Percentiles rank a stretch among this genome's conserved stretches.
phyloP scores from a whole-genome alignment of 2,888 invertebrate genomes.

The Pristionchus fissidentatus region DNA sequence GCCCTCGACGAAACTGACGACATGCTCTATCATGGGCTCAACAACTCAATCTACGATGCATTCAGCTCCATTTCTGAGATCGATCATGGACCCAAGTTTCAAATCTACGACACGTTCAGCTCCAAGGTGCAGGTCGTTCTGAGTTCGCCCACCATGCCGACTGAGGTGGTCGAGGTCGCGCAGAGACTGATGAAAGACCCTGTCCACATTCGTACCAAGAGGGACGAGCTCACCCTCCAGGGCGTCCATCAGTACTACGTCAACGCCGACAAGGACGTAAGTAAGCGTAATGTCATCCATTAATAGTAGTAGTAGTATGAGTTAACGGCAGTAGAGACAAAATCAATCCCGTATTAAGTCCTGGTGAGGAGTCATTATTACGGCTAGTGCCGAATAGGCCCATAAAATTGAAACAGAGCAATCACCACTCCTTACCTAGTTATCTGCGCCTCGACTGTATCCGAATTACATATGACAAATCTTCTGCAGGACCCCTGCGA shows the following conservation, averaged over 20 bases:
- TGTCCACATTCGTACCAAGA: constrained; percentile 95
- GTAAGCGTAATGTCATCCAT: constrained; percentile 2
- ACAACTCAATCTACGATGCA: constrained; percentile 99
- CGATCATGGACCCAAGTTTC: too few relatives aligned
- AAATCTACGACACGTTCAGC: too few relatives aligned
- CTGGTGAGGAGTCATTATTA: too few relatives aligned
- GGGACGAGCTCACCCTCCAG: constrained; percentile 87
- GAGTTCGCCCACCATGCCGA: constrained; percentile 98
- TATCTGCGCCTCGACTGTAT: too few relatives aligned
- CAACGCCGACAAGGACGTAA: constrained; percentile 88
- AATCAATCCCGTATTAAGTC: too few relatives aligned
- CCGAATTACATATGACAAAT: too few relatives aligned
- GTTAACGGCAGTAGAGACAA: too few relatives aligned
- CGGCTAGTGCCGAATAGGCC: too few relatives aligned
- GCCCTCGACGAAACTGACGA: constrained; percentile 99
- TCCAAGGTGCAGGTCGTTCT: constrained; percentile 96
- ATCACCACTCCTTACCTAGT: too few relatives aligned
- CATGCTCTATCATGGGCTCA: constrained; percentile 99
- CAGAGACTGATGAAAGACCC: constrained; percentile 97
- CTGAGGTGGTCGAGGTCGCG: constrained; percentile 96
- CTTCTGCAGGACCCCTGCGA: too few relatives aligned
- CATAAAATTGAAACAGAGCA: too few relatives aligned
- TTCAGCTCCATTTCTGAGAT: constrained; percentile 91
- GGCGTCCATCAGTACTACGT: constrained; percentile 98
- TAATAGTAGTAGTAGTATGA: neutral